Conservation (phyloP, 2,113 vertebrate genomes). For the Condylura cristata region DNA sequence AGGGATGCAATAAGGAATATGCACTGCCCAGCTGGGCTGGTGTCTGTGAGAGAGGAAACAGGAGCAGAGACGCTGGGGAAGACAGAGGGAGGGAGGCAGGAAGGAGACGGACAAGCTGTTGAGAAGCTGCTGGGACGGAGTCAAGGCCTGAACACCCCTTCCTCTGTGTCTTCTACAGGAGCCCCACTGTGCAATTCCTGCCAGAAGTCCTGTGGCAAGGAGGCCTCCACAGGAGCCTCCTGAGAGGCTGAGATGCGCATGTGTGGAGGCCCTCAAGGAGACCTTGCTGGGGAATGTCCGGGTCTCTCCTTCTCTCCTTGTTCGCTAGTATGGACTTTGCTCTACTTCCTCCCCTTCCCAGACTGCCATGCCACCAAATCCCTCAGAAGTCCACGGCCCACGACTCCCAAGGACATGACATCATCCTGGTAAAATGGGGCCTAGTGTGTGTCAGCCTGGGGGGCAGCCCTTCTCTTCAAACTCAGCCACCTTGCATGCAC, state of each 20-base stretch:
- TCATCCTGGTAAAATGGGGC: accelerated
- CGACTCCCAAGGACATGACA: too few species aligned
- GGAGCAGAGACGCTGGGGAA: not conserved
- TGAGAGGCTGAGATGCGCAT: not conserved
- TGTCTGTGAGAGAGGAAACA: not conserved
- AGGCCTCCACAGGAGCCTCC: not conserved
- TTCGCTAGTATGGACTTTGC: accelerated
- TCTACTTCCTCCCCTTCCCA: not conserved
- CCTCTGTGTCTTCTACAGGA: not conserved
- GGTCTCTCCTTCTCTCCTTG: too few species aligned
- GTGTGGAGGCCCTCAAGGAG: not conserved
- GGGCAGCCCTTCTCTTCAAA: not conserved
- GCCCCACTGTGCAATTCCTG: accelerated
- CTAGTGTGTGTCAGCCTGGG: accelerated
- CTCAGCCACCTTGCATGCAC: accelerated
- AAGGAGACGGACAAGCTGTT: not conserved
- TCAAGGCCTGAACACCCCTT: not conserved
- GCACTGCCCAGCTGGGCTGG: not conserved
- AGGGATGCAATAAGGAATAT: not conserved
- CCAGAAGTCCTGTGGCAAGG: not conserved
- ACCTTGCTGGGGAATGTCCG: too few species aligned
- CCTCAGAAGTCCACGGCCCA: accelerated
- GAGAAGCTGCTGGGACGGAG: not conserved
- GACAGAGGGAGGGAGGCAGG: not conserved
- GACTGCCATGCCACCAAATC: too few species aligned